phyloP scores from a whole-genome alignment of 1,140 invertebrate genomes.

The Nomia melanderi region DNA sequence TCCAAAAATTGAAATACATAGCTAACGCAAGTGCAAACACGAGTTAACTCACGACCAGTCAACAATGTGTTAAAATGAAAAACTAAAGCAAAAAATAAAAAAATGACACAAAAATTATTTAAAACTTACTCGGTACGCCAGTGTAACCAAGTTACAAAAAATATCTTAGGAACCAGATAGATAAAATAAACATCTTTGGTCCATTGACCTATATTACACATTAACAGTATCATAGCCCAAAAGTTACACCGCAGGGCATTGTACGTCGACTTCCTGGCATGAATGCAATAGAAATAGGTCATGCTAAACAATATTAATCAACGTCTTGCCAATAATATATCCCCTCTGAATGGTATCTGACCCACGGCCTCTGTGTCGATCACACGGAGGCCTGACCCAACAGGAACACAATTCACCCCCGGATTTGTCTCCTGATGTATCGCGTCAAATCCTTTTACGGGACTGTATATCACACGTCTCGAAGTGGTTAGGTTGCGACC shows the following conservation, averaged over 20 bases:
- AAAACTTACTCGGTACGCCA: no score
- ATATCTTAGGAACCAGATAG: no score
- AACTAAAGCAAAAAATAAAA: no score
- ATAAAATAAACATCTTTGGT: no score
- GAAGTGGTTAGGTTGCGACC: not conserved
- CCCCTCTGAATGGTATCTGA: not conserved
- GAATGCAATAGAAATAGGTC: not conserved
- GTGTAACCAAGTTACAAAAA: no score
- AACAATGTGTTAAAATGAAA: no score
- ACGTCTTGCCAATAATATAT: not conserved
- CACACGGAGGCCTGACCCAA: not conserved
- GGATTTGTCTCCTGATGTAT: conserved; percentile 1
- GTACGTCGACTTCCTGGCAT: not conserved
- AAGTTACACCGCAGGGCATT: not conserved
- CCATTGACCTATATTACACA: no score
- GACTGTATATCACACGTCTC: conserved; percentile 2
- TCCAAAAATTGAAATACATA: no score
- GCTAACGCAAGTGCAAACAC: no score
- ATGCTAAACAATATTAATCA: conserved; percentile 13
- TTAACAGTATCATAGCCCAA: no score
- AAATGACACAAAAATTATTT: no score
- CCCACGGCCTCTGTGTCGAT: not conserved
- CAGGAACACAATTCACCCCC: conserved; percentile 8
- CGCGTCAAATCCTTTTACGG: conserved; percentile 23
- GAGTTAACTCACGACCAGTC: no score